These are phyloP conservation scores for Chrysogorgia sp. DNA, from an alignment of 92 coral and sea anemone genomes.

Conservation along the genomic window DNA sequence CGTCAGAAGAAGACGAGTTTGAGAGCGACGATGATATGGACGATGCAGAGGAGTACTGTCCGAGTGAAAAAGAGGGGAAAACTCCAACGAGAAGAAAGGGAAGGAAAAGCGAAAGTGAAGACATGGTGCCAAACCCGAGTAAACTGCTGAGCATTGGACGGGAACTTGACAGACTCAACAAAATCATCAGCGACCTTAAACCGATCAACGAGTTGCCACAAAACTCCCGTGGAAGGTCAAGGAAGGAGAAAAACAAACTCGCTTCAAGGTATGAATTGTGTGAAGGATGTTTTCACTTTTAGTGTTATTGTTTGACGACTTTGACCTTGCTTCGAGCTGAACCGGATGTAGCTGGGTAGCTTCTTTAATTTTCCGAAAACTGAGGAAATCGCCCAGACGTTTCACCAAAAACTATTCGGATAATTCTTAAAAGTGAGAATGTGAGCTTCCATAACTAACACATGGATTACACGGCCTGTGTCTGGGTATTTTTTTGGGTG, in stretches of 20 bases:
- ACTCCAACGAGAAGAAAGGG: constrained; percentile 74
- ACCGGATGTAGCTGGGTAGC: constrained; percentile 35
- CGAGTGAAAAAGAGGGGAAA: constrained; percentile 34
- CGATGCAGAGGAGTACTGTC: constrained; percentile 57
- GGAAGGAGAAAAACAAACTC: constrained; percentile 97
- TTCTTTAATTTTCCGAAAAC: background rate
- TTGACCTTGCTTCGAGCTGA: background rate
- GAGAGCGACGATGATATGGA: constrained; percentile 65
- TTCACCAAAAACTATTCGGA: background rate
- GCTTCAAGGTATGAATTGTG: constrained; percentile 88
- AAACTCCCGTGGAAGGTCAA: constrained; percentile 88
- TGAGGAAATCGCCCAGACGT: background rate
- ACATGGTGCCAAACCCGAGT: constrained; percentile 92
- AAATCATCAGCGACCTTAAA: constrained; percentile 82
- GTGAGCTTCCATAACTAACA: no score
- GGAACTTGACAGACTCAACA: constrained; percentile 86
- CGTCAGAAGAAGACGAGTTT: constrained; percentile 76
- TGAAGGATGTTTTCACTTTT: background rate
- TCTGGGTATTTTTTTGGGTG: no score
- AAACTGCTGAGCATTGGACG: constrained; percentile 86
- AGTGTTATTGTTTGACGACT: constrained; percentile 2
- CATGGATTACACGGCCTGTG: no score
- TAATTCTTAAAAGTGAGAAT: no score
- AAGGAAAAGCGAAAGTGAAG: constrained; percentile 88
- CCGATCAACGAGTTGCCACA: constrained; percentile 94